phyloP scores from a whole-genome alignment of 2,113 vertebrate genomes.

The Marcusenius ussheri region DNA sequence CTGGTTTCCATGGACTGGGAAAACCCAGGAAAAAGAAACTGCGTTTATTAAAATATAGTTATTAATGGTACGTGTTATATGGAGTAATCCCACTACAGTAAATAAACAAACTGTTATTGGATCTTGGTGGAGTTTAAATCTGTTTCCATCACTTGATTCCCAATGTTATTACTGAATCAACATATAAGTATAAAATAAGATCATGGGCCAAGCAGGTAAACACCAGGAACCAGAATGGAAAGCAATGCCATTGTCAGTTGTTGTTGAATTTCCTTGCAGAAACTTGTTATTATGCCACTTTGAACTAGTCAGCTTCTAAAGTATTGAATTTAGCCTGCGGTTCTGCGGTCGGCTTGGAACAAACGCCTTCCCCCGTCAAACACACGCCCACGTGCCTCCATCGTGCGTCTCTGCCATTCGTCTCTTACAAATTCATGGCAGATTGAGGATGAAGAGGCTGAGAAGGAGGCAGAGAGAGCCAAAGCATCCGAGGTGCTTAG shows the following conservation, averaged over 20 bases:
- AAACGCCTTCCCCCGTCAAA: neutral
- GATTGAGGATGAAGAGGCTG: neutral
- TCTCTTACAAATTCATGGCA: neutral
- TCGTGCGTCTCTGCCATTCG: neutral
- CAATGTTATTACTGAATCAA: neutral
- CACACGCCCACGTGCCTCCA: neutral
- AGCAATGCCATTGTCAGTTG: neutral
- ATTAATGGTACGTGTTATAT: neutral
- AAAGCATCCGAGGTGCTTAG: neutral
- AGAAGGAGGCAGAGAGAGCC: neutral
- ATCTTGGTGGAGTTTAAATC: neutral
- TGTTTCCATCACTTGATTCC: neutral
- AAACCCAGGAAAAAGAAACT: neutral
- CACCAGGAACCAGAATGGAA: neutral
- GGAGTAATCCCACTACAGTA: neutral
- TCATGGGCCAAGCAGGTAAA: neutral
- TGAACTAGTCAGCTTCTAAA: neutral
- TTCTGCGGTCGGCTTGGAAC: neutral
- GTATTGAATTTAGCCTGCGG: neutral
- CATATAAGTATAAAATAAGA: neutral
- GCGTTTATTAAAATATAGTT: neutral
- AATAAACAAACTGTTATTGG: neutral
- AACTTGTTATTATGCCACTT: neutral
- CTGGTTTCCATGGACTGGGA: neutral
- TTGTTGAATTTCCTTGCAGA: neutral